phyloP scores from a whole-genome alignment of 2,888 invertebrate species.

The Cactoblastis cactorum region DNA sequence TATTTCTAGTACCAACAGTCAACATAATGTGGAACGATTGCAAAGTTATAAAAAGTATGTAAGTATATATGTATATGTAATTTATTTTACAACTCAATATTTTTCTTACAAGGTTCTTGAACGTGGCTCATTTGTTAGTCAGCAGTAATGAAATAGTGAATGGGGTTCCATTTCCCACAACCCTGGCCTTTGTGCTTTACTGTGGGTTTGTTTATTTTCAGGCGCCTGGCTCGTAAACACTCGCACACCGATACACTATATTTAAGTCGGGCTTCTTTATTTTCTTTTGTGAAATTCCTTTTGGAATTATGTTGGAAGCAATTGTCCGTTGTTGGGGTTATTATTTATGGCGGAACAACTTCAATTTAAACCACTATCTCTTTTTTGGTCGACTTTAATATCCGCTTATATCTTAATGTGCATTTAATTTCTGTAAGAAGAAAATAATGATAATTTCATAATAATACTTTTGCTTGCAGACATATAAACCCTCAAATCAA shows the following conservation, averaged over 20 bases:
- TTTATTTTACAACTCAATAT: neutral
- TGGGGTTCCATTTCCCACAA: conserved; percentile 54
- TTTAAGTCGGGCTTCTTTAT: conserved; percentile 64
- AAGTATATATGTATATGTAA: too few species aligned
- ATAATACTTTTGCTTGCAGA: too few species aligned
- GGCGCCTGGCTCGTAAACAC: conserved; percentile 69
- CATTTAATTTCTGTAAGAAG: neutral
- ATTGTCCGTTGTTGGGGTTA: neutral
- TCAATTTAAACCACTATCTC: neutral
- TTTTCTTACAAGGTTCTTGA: conserved; percentile 3
- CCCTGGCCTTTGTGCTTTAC: conserved; percentile 63
- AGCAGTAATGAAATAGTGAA: conserved; percentile 55
- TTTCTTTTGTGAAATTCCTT: conserved; percentile 52
- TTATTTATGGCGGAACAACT: conserved; percentile 7
- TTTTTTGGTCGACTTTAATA: neutral
- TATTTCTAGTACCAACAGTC: too few species aligned
- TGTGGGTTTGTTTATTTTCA: conserved; percentile 69
- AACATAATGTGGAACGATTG: too few species aligned
- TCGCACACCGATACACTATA: conserved; percentile 65
- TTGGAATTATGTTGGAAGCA: conserved; percentile 23
- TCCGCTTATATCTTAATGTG: neutral
- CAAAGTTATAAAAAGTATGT: neutral
- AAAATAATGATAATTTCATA: too few species aligned
- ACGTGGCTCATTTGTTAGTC: conserved; percentile 43
- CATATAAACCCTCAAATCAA: too few species aligned